Evolutionary conservation across 2,113 vertebrate species (phyloP).

Genomic region (Bubo bubo): DNA sequence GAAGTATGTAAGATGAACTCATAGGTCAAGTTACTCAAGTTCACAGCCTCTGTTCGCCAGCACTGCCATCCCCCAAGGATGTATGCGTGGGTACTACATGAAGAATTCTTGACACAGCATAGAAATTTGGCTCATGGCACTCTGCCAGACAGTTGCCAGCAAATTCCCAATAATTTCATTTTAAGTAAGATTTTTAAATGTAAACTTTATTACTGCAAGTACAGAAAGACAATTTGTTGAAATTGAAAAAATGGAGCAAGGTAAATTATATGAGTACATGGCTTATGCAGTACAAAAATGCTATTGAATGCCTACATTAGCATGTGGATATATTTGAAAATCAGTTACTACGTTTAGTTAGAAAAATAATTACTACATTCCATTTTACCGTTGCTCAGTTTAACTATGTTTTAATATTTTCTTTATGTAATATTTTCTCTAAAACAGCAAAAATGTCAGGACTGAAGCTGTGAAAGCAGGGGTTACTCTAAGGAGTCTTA

Average conservation of each 20-base stretch:
- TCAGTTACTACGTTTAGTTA: neutral
- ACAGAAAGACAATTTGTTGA: neutral
- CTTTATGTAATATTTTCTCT: neutral
- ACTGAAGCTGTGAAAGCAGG: conserved; percentile 5
- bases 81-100: neutral
- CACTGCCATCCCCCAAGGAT: neutral
- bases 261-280: neutral
- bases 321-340: neutral
- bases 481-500: conserved; percentile 3
- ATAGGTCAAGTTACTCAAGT: neutral
- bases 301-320: neutral
- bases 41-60: neutral
- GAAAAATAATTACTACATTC: neutral
- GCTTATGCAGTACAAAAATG: neutral
- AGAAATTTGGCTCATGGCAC: neutral
- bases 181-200: neutral
- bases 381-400: neutral
- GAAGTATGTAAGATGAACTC: neutral
- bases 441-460: neutral
- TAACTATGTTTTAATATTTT: neutral
- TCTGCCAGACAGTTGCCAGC: neutral
- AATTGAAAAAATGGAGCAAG: neutral
- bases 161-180: neutral
- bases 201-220: neutral
- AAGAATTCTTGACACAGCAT: neutral